Base-by-base conservation (phyloP, 2,113 vertebrate genomes). In the Cynopterus brachyotis region DNA sequence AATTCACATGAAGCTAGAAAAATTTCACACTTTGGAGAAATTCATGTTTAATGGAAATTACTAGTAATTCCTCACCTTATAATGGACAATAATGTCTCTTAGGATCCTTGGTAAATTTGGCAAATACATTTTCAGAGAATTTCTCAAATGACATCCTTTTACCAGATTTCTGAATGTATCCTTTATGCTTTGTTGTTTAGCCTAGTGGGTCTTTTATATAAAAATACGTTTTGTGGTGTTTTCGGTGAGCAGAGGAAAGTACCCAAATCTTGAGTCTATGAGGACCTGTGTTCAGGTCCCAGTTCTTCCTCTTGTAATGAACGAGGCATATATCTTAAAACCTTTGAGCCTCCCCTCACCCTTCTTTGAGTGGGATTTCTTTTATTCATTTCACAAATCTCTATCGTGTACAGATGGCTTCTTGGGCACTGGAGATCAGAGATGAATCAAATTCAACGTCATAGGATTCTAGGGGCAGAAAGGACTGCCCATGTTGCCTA, bases 41-140 rank as follows among this genome's bases (percentile, higher is more conserved):
- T 95, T 91, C 96, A 32, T 92, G 72, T 94, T 96, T 75, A 93
- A 64, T 86, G 69, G 82, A 78, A 60, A 91, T 94, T 86, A 12
- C 82, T 57, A 67, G 73, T 75, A 87, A 85, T 93, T 84, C 19
- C n/a, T 96, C 82, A 93, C 78, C 57, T 91, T 75, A 10, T 80
- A 86, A 81, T n/a, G 57, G 78, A 89, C 13, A 86, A 20, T 91
- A 83, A 60, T 6, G 4, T 30, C 57, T 91, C 76, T 70, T 89
- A 79, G 50, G 17, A 45, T 86, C 69, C 22, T 89, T 24, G 45
- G 50, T 93, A 16, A 93, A 82, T 94, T 96, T 93, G 50, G 78
- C 50, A 96, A 96, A 97, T 89, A 82, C 24, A 22, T 84, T 81
- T 64, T 96, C 67, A 79, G 37, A 55, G 47, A 83, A 70, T 62